Base-by-base conservation (phyloP, 2,797 vertebrate genomes). In the Fistularia commersonii region DNA sequence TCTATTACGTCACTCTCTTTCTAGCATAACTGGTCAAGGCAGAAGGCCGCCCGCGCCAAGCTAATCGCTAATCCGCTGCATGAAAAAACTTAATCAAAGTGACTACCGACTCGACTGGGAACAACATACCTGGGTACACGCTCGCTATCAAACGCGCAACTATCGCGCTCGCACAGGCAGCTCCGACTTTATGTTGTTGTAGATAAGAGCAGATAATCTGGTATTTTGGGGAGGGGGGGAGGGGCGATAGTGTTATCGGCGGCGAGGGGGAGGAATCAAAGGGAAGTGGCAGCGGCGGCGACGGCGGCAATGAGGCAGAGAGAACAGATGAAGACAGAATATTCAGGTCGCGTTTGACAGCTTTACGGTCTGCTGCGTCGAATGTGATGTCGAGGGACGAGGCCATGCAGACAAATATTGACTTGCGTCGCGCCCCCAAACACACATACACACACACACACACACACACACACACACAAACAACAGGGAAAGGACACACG, bases 321-420 rank as follows among this genome's bases (percentile, higher is more conserved):
- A 32, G 57, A 65, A 74, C 64, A 77, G 82, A 88, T 84, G 77
- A 81, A 87, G 84, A 85, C 79, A 80, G 79, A 87, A 89, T 85
- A 88, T 90, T 86, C 87, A 82, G 86, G 87, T 85, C 85, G 77
- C 80, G 80, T 85, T 78, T 86, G 83, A 90, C 87, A 90, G 84
- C 82, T 88, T 88, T 85, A 88, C 81, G 81, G 83, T 88, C 86
- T 82, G 82, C 71, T 85, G 85, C 81, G 43, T 77, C 72, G 80
- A 74, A 80, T 79, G 74, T 74, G 88, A 87, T 76, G 84, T 91
- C 87, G 79, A 69, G 81, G 88, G 80, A 83, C 79, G 83, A 72
- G 77, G 80, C 82, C 79, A 84, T 86, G 84, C 83, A 84, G 86
- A 86, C 86, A 90, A 90, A 90, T 90, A 90, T 90, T 90, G 88